Conservation (phyloP, 2,888 invertebrate species). For the Agrotis segetum region DNA sequence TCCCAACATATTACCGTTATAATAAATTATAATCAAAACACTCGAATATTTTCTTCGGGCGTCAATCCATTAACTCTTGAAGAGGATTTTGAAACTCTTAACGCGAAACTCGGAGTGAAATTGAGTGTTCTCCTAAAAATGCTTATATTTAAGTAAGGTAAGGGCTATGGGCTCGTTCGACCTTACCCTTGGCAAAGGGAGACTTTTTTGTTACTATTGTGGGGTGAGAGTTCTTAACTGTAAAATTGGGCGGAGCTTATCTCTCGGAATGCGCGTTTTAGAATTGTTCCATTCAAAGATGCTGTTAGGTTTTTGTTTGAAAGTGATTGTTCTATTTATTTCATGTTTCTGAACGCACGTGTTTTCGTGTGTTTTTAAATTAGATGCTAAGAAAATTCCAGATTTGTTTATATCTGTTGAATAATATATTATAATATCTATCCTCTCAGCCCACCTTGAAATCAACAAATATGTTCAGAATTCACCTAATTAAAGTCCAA, state of each 20-base stretch:
- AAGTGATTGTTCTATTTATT: conserved; percentile 6
- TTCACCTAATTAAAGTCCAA: conserved; percentile 42
- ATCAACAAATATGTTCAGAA: background rate
- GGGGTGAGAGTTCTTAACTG: conserved; percentile 52
- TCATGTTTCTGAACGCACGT: background rate
- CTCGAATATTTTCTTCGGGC: background rate
- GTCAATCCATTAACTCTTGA: conserved; percentile 34
- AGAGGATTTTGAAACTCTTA: conserved; percentile 24
- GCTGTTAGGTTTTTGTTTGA: conserved; percentile 18
- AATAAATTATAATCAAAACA: conserved; percentile 15
- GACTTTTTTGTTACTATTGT: conserved; percentile 38
- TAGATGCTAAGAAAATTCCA: background rate
- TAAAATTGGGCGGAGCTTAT: conserved; percentile 37
- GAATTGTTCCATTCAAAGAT: conserved; percentile 22
- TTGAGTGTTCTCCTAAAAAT: conserved; percentile 27
- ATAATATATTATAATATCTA: too few species aligned
- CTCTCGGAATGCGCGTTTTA: conserved; percentile 30
- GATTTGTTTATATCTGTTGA: background rate
- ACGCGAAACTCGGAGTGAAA: conserved; percentile 8
- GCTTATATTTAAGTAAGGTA: conserved; percentile 36
- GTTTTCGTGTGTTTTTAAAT: background rate
- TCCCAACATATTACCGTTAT: background rate
- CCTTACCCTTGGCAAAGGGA: conserved; percentile 52
- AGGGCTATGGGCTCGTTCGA: conserved; percentile 31
- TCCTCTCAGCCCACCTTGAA: background rate